Base-by-base conservation (phyloP, 2,888 invertebrate genomes). In the Leucozona laternaria region DNA sequence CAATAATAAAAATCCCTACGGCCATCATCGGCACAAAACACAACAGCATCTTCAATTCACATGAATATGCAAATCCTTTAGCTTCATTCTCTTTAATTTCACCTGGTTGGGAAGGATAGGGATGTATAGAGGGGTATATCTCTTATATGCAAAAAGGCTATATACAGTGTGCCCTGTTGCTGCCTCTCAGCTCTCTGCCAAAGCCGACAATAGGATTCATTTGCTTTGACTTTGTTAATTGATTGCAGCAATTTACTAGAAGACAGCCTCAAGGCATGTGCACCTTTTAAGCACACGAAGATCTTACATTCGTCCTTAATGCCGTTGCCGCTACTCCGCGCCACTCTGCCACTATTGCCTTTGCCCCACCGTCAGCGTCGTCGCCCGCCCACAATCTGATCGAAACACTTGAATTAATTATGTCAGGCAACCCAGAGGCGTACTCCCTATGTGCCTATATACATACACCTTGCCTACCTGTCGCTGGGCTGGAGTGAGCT, bases 221-320 rank as follows among this genome's bases (percentile, higher is more conserved):
- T 84, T 79, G 70, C 83, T 76, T 84, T 84, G 79, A 75, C 79
- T 79, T 84, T 79, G 73, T 82, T 86, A 86, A 86, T 86, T 82
- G 86, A 86, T 86, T 86, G 86, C 78, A 79, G 86, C 81, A 86
- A 86, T 86, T 86, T 82, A 86, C 81, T 85, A 80, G 77, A 73
- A 85, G 77, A 85, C 85, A 81, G 77, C 76, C 85, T 72, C 13
- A 78, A 85, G 85, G 85, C 85, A 73, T 85, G 77, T 85, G 80
- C 85, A 80, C 77, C 84, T 66, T 66, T 57, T 55, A 55, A 71
- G 71, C 71, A 43, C 55, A 40, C 40, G 43, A 45, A 43, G 43
- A 37, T 53, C 50, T 34, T 20, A 25, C 13, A 37, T 28, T 53
- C 62, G 25, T 75, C 37, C 73, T 58, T 50, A 34, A 13, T 43